These are phyloP conservation scores for Lates japonicus DNA, from an alignment of 2,797 vertebrate species.

Conservation along the genomic window DNA sequence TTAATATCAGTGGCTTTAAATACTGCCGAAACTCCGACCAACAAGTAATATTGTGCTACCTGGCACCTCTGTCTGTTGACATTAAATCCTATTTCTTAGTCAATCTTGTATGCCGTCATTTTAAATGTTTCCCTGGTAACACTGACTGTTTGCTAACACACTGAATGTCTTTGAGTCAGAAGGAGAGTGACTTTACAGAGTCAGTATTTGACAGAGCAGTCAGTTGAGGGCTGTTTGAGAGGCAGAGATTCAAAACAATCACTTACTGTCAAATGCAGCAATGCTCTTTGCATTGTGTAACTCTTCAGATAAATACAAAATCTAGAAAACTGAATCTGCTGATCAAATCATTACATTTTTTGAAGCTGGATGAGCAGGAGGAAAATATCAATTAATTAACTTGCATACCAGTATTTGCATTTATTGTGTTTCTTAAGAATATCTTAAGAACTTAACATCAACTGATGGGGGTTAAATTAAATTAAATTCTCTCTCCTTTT, in stretches of 20 bases:
- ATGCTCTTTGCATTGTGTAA: background rate
- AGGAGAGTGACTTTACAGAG: constrained; percentile 47
- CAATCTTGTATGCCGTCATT: constrained; percentile 74
- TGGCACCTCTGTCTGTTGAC: constrained; percentile 81
- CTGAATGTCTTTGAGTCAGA: constrained; percentile 46
- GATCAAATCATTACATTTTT: background rate
- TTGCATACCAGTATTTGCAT: background rate
- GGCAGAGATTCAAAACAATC: constrained; percentile 18
- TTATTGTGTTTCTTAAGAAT: background rate
- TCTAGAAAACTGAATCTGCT: background rate
- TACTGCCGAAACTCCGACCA: constrained; percentile 63
- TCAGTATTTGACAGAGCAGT: constrained; percentile 20
- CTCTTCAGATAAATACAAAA: background rate
- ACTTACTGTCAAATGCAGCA: background rate
- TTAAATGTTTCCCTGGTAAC: constrained; percentile 81
- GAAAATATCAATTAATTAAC: background rate
- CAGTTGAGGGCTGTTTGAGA: constrained; percentile 9
- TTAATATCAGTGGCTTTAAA: constrained; percentile 80
- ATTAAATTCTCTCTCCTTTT: background rate
- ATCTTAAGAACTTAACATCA: background rate
- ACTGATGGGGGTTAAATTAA: constrained; percentile 9
- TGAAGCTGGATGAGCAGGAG: background rate
- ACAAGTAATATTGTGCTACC: constrained; percentile 77
- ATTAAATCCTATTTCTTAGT: constrained; percentile 77
- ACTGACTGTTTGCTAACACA: constrained; percentile 78